A percentile compares a stretch with the other conserved stretches of the same genome.
phyloP scores from a whole-genome alignment of 2,113 vertebrate genomes.

The Microcebus griseorufus region DNA sequence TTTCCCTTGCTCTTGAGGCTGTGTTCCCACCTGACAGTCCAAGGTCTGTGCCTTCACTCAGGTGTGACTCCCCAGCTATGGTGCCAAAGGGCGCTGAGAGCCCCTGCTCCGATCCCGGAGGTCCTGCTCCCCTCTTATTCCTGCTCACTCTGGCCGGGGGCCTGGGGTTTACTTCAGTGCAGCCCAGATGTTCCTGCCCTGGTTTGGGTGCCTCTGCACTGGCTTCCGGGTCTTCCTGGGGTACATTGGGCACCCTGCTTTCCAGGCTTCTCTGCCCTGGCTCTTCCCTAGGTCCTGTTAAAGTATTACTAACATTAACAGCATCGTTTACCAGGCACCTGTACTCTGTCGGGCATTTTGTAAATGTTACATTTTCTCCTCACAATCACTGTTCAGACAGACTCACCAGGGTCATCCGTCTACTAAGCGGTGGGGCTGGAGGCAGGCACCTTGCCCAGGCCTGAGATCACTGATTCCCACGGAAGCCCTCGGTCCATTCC shows the following conservation, averaged over 20 bases:
- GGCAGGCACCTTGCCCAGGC: background rate
- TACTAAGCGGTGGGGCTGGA: no score
- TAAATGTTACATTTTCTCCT: background rate
- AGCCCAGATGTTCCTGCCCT: background rate
- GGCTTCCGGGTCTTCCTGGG: background rate
- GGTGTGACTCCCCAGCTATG: accelerated
- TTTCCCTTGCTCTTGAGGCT: background rate
- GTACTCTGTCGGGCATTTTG: background rate
- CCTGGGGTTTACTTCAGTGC: no score
- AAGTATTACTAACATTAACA: background rate
- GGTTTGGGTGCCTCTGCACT: background rate
- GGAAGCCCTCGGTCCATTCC: background rate
- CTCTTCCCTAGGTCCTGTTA: background rate
- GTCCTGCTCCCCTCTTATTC: accelerated
- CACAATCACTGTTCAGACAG: background rate
- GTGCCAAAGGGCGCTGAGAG: background rate
- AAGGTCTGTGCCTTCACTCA: background rate
- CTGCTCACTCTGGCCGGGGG: background rate
- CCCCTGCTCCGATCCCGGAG: background rate
- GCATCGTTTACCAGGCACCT: background rate
- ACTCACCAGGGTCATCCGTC: background rate
- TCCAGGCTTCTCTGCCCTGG: background rate
- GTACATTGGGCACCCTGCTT: accelerated
- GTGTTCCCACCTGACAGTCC: background rate
- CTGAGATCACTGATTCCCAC: background rate